A percentile compares a stretch with the other conserved stretches of the same genome.
Evolutionary conservation across 2,113 vertebrate species (phyloP).

Genomic region (Condylura cristata): DNA sequence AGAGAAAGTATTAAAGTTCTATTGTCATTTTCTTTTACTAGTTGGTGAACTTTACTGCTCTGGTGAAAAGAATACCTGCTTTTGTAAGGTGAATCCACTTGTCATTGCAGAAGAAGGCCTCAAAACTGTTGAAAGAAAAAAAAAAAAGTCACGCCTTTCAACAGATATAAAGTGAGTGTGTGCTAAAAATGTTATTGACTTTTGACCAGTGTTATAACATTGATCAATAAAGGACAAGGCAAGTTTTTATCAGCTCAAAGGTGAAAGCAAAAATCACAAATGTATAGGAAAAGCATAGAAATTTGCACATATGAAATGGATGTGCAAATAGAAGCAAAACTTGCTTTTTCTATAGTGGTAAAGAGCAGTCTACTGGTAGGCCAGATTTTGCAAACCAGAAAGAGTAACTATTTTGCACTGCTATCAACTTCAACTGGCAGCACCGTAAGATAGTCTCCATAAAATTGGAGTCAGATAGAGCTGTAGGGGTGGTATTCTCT

Average conservation of each 20-base stretch:
- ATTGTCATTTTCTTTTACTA: not conserved
- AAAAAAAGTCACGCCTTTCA: slow-evolving; percentile 13
- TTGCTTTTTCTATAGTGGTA: not conserved
- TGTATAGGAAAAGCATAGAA: slow-evolving; percentile 13
- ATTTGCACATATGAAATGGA: not conserved
- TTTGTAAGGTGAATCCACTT: slow-evolving; percentile 25
- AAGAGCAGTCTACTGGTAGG: not conserved
- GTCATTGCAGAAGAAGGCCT: not conserved
- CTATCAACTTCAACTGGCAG: not conserved
- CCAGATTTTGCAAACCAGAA: not conserved
- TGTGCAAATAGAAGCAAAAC: not conserved
- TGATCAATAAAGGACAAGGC: not conserved
- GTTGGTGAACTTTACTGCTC: not conserved
- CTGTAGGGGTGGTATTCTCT: not conserved
- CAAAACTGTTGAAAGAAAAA: not conserved
- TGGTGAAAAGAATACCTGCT: slow-evolving; percentile 8
- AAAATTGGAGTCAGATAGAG: not conserved
- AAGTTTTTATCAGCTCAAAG: not conserved
- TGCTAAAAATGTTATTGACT: slow-evolving; percentile 13
- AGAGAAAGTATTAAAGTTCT: slow-evolving; percentile 21
- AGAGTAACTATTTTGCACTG: not conserved
- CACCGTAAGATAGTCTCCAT: not conserved
- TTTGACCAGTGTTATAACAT: no score
- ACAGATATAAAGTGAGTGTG: not conserved
- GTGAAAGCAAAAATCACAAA: not conserved